These are phyloP conservation scores for Ecdyonurus torrentis DNA, from an alignment of 2,888 invertebrate species.

Conservation along the genomic window DNA sequence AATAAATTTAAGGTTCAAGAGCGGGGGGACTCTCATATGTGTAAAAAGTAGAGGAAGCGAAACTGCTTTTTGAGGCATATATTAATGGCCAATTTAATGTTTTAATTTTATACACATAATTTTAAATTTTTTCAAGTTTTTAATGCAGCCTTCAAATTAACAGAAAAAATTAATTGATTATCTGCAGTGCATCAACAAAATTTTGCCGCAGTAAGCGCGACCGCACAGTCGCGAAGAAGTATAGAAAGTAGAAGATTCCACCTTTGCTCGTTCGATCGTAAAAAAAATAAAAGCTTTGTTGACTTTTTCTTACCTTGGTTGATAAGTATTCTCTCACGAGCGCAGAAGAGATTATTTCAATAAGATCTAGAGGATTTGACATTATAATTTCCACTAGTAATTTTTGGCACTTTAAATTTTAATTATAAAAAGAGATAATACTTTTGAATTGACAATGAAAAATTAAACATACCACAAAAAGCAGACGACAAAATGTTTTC, in stretches of 20 bases:
- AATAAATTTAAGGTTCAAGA: too few species aligned
- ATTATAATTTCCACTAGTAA: background rate
- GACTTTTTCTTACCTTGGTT: background rate
- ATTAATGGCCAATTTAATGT: too few species aligned
- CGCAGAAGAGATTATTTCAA: background rate
- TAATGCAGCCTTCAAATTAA: too few species aligned
- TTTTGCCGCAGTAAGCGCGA: background rate
- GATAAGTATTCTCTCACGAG: background rate
- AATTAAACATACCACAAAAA: background rate
- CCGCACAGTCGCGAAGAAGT: background rate
- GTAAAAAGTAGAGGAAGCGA: too few species aligned
- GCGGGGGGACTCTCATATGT: too few species aligned
- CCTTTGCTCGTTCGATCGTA: too few species aligned
- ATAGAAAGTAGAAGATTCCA: background rate
- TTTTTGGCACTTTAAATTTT: background rate
- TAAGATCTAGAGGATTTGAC: background rate
- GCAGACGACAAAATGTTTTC: background rate
- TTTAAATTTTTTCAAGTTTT: too few species aligned
- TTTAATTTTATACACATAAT: too few species aligned
- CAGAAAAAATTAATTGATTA: background rate
- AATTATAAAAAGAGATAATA: too few species aligned
- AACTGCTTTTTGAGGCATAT: too few species aligned
- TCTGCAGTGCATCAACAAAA: constrained; percentile 2
- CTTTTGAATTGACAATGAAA: background rate
- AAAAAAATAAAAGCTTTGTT: background rate